Evolutionary conservation across 2,888 invertebrate genomes (phyloP), one percentile per base, ranked within the genome.

Genomic region (Sialis fuliginosa): DNA sequence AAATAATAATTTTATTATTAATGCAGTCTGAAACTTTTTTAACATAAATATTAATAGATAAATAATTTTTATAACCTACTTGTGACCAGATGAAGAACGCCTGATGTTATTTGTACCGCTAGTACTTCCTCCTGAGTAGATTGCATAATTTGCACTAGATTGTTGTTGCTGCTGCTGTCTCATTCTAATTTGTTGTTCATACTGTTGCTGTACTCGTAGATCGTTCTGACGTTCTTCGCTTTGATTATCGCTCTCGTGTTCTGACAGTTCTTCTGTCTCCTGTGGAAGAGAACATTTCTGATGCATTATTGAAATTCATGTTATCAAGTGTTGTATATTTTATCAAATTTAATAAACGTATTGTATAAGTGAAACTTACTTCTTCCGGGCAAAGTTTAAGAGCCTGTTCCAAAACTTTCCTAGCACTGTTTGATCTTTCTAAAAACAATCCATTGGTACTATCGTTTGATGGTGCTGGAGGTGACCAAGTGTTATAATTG

Each of bases 391-490:
- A 78, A 35, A 88, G 65, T 58, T 85, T 85, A 53, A 75, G 72
- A 6, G 88, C 88, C 60, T 81, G 73, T 53, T 83, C 79, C 49
- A 95, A 72, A 0, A 89, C 92, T 61, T 88, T 85, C 52, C 88
- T 77, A 0, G 95, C 95, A 53, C 92, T 93, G 61, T 87, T 89
- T 53, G 93, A 93, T 53, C 95, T 75, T 62, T 95, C 95, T 53
- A 96, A 67, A 71, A 89, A 92, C 65, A 88, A 95, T 46, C 93
- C 92, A 62, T 89, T 93, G 34, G 92, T 87, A 13, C 86, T 88
- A 62, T 96, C 95, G 66, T 95, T 95, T 48, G 92, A 92, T 56
- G 90, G 89, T 22, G 89, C 85, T 12, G 92, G 91, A 6, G 90
- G 89, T 60, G 93, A 93, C 90, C 92, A 93, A 51, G 88, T 87